phyloP scores from a whole-genome alignment of 2,113 vertebrate species.

The Dicaeum eximium region DNA sequence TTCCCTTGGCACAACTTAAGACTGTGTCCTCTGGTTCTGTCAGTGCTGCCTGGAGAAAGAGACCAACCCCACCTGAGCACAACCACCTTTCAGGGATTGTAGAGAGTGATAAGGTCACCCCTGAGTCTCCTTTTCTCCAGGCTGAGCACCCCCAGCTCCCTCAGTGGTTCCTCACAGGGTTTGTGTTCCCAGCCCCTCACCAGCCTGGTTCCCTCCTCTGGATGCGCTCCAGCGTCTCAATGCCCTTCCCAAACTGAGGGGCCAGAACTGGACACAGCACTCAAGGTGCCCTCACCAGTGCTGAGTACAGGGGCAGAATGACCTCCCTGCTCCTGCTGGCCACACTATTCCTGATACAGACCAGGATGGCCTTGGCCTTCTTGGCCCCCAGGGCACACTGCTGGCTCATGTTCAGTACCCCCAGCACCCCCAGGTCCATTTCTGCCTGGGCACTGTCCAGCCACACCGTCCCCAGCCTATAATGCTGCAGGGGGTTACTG shows the following conservation, averaged over 20 bases:
- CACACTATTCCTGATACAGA: background rate
- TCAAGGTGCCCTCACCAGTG: background rate
- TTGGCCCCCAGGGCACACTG: background rate
- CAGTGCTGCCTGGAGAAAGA: background rate
- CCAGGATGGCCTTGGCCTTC: background rate
- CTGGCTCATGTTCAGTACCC: background rate
- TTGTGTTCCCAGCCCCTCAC: background rate
- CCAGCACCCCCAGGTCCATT: background rate
- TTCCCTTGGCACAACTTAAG: accelerated
- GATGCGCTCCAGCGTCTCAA: accelerated
- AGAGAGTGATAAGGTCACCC: background rate
- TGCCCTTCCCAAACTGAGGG: background rate
- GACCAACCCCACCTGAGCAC: background rate
- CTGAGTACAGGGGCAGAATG: accelerated
- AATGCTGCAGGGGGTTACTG: accelerated
- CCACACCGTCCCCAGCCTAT: accelerated
- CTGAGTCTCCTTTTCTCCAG: background rate
- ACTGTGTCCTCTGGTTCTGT: background rate
- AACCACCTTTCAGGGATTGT: background rate
- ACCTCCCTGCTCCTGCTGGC: background rate
- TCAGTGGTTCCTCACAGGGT: accelerated
- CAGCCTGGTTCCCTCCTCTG: background rate
- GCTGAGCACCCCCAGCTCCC: background rate
- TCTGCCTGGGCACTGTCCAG: background rate
- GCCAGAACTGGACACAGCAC: background rate